Evolutionary conservation across 2,797 vertebrate genomes (phyloP), one percentile per base, ranked within the genome.

Genomic region (Kryptopterus vitreolus): DNA sequence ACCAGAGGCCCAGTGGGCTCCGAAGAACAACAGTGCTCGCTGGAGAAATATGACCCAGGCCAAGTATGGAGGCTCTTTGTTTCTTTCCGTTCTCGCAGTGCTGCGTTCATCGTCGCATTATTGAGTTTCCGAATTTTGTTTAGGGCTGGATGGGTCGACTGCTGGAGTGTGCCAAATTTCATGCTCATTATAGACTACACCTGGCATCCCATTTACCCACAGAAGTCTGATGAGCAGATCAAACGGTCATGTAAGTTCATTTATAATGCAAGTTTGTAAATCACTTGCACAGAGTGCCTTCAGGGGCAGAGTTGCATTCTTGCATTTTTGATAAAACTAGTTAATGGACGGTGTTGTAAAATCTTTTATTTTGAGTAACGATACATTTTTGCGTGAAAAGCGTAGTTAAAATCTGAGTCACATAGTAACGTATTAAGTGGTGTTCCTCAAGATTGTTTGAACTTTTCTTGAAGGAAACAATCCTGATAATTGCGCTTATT

Each of bases 181-280:
- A 77, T 95, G 89, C 96, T 99, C 82, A 96, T 95, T 68, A 98
- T 99, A 48, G 96, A 98, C 90, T 99, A 99, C 87, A 96, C 95
- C 0, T 99, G 98, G 98, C 98, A 99, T 89, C 98, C 98, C 58
- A 96, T 99, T 89, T 99, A 99, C 90, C 97, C 96, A 65, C 97
- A 98, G 89, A 99, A 97, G 90, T 96, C 95, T 71, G 97, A 98
- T 81, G 96, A 98, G 86, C 97, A 98, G 83, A 91, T 98, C 33
- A 99, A 98, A 78, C 97, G 98, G 70, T 98, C 96, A 20, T 80
- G 97, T 98, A 93, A 95, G 96, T 91, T 33, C 26, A 35, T 38
- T 31, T 12, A 50, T 59, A 24, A 78, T 68, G 15, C n/a, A 16
- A 29, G 11, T 52, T n/a, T 4, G 3, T 55, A 35, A 66, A 20